A percentile compares a stretch with the other conserved stretches of the same genome.
Conservation (phyloP, 1,140 invertebrate genomes). For the Drosophila rhopaloa region DNA sequence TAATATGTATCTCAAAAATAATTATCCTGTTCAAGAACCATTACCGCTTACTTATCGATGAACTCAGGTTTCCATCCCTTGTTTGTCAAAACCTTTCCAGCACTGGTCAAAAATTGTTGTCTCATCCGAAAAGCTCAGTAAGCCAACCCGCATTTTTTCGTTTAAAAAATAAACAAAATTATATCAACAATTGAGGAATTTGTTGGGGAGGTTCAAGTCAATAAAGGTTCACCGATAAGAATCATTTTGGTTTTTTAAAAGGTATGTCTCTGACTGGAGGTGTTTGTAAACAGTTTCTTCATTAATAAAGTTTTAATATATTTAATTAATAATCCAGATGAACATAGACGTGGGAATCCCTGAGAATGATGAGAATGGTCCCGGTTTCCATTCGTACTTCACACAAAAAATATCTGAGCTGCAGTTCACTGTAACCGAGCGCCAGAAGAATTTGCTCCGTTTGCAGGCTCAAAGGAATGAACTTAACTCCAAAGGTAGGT, state of each 20-base stretch:
- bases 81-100: slow-evolving; percentile 6
- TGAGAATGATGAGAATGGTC: not conserved
- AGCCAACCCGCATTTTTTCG: slow-evolving; percentile 17
- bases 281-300: not conserved
- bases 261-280: not conserved
- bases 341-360: slow-evolving; percentile 12
- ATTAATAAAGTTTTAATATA: not conserved
- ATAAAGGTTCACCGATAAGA: not conserved
- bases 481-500: slow-evolving; percentile 97
- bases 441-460: slow-evolving; percentile 98
- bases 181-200: not conserved
- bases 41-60: not conserved
- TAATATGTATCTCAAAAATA: not conserved
- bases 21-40: slow-evolving; percentile 2
- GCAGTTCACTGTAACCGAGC: slow-evolving; percentile 97
- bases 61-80: slow-evolving; percentile 3
- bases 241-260: not conserved
- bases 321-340: not conserved
- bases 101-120: slow-evolving; percentile 20
- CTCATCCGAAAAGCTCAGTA: slow-evolving; percentile 24
- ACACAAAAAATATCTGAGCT: slow-evolving; percentile 98
- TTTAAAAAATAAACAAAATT: slow-evolving; percentile 35
- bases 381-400: slow-evolving; percentile 96
- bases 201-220: not conserved
- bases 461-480: slow-evolving; percentile 99